Percentiles rank a stretch among this genome's conserved stretches.
Conservation (phyloP, 2,888 invertebrate species). For the Scrobipalpa costella region DNA sequence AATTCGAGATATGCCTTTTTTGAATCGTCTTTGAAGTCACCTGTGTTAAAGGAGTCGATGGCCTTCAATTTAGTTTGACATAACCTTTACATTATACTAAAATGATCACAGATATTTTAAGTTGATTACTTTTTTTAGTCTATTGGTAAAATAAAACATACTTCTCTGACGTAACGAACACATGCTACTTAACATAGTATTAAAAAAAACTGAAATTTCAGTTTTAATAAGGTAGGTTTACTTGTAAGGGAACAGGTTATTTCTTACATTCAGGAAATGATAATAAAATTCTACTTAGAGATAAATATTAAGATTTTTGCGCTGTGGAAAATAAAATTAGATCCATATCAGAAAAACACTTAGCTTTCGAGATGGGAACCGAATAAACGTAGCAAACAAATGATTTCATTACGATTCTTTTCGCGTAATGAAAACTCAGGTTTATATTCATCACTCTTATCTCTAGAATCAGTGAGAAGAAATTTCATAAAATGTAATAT, state of each 20-base stretch:
- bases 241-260: too few species aligned
- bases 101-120: too few species aligned
- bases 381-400: background rate
- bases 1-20: constrained; percentile 27
- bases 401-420: constrained; percentile 7
- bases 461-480: constrained; percentile 45
- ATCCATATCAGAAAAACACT: background rate
- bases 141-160: too few species aligned
- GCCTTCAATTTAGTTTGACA: too few species aligned
- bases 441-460: constrained; percentile 14
- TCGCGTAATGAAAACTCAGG: constrained; percentile 13
- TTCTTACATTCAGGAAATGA: too few species aligned
- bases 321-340: background rate
- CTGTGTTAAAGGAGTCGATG: too few species aligned
- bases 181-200: too few species aligned
- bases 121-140: too few species aligned
- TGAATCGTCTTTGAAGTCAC: background rate
- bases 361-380: constrained; percentile 20
- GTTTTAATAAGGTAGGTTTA: too few species aligned
- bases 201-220: too few species aligned
- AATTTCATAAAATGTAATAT: constrained; percentile 54
- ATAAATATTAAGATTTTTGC: background rate
- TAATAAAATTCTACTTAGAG: background rate
- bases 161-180: too few species aligned
- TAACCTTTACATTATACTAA: too few species aligned